phyloP scores from a whole-genome alignment of 30 jellyfish, hydroid and myxozoan genomes.

The Turritopsis rubra region DNA sequence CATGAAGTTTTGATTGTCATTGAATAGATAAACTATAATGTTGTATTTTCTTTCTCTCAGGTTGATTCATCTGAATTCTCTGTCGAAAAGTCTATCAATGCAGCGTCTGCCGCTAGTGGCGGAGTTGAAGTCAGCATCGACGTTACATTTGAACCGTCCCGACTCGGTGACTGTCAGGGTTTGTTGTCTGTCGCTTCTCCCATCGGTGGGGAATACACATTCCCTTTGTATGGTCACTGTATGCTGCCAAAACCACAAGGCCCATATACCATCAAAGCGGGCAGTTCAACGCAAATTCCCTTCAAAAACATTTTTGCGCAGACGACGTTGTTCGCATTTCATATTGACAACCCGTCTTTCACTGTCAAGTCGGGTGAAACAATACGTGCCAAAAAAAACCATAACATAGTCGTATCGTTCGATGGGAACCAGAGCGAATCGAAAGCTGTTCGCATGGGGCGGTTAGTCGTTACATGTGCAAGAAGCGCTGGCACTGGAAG shows the following conservation, averaged over 20 bases:
- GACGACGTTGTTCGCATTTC: slow-evolving; percentile 80
- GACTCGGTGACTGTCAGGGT: slow-evolving; percentile 63
- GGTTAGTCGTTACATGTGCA: slow-evolving; percentile 73
- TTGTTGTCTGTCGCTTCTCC: slow-evolving; percentile 52
- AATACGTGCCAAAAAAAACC: slow-evolving; percentile 82
- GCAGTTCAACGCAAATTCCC: slow-evolving; percentile 71
- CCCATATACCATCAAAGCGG: slow-evolving; percentile 89
- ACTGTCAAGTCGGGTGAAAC: slow-evolving; percentile 81
- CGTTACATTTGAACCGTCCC: slow-evolving; percentile 90
- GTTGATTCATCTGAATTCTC: slow-evolving; percentile 71
- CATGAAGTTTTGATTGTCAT: too few species aligned
- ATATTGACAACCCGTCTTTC: slow-evolving; percentile 74
- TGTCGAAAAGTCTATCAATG: slow-evolving; percentile 81
- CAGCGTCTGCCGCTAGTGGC: slow-evolving; percentile 96
- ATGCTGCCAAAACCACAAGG: slow-evolving; percentile 93
- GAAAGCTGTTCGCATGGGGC: slow-evolving; percentile 84
- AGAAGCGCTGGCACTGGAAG: slow-evolving; percentile 64
- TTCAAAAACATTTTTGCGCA: slow-evolving; percentile 85
- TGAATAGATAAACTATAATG: too few species aligned
- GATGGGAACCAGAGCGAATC: slow-evolving; percentile 95
- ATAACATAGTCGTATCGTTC: slow-evolving; percentile 69
- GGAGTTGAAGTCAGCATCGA: slow-evolving; percentile 95
- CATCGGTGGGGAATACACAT: slow-evolving; percentile 87
- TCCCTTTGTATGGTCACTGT: slow-evolving; percentile 92
- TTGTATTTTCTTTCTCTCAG: slow-evolving; percentile 23